Evolutionary conservation across 1,140 invertebrate species (phyloP).

Genomic region (Drosophila gunungcola): DNA sequence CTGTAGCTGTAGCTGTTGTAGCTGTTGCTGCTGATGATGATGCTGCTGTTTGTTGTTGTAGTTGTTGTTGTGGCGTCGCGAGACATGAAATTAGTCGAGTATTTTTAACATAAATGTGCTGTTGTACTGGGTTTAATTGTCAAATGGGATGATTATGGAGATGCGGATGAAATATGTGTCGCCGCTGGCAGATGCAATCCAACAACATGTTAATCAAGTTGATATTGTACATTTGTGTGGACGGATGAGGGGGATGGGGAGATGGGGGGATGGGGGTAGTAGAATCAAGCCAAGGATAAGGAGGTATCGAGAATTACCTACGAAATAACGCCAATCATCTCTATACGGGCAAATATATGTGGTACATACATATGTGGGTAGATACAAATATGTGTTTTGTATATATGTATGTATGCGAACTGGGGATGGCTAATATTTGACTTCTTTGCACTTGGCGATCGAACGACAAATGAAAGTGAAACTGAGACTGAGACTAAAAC

Average conservation of each 20-base stretch:
- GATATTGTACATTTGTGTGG: conserved; percentile 51
- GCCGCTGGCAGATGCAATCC: neutral
- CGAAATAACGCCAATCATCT: neutral
- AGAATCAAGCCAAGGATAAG: conserved; percentile 11
- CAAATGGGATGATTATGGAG: conserved; percentile 18
- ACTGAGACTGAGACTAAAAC: conserved; percentile 16
- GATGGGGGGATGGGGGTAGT: too few species aligned
- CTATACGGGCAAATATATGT: neutral
- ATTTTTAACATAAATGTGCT: conserved; percentile 56
- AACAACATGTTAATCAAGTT: conserved; percentile 21
- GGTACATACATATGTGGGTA: conserved; percentile 1
- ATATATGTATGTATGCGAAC: conserved; percentile 5
- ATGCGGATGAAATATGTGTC: conserved; percentile 21
- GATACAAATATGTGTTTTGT: conserved; percentile 17
- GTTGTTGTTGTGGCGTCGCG: conserved; percentile 43
- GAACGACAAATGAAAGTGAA: conserved; percentile 41
- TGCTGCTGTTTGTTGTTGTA: conserved; percentile 29
- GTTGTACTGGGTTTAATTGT: conserved; percentile 45
- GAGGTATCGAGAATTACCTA: conserved; percentile 8
- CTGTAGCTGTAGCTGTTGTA: conserved; percentile 18
- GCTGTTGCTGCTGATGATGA: conserved; percentile 4
- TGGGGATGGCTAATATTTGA: conserved; percentile 56
- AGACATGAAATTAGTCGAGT: conserved; percentile 73
- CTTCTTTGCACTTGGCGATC: conserved; percentile 71
- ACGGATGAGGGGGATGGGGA: too few species aligned